Evolutionary conservation across 2,113 vertebrate species (phyloP).

Genomic region (Chaenogobius annularis): DNA sequence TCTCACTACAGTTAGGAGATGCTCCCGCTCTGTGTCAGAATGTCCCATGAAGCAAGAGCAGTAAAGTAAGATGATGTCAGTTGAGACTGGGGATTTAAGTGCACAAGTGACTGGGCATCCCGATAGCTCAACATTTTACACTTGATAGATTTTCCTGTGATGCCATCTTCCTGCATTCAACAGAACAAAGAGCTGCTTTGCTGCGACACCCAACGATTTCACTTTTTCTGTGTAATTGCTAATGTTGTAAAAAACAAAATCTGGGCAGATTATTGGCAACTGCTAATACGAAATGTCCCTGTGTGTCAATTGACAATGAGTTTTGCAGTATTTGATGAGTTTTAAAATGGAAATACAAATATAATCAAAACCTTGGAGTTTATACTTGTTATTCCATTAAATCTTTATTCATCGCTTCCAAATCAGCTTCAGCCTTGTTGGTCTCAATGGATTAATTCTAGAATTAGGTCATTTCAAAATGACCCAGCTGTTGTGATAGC

Average conservation of each 20-base stretch:
- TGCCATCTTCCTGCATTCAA: not conserved
- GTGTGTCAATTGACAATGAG: too few species aligned
- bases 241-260: too few species aligned
- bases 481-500: constrained; percentile 72
- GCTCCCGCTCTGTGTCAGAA: constrained; percentile 40
- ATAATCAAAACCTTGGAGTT: constrained; percentile 3
- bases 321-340: too few species aligned
- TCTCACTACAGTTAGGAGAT: constrained; percentile 34
- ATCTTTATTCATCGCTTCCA: constrained; percentile 32
- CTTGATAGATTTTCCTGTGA: not conserved
- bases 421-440: constrained; percentile 46
- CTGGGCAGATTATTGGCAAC: too few species aligned
- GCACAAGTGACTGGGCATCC: not conserved
- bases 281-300: too few species aligned
- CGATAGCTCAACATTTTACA: not conserved
- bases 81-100: not conserved
- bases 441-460: constrained; percentile 60
- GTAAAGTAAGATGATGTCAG: not conserved
- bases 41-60: constrained; percentile 30
- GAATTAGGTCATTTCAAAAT: constrained; percentile 70
- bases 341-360: too few species aligned
- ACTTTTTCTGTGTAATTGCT: not conserved
- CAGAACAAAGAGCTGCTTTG: not conserved
- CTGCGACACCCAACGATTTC: not conserved
- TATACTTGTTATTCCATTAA: constrained; percentile 29